Percentiles rank a stretch among this genome's conserved stretches.
These are phyloP conservation scores for Rosalia funebris DNA, from an alignment of 2,888 invertebrate genomes.

Conservation along the genomic window DNA sequence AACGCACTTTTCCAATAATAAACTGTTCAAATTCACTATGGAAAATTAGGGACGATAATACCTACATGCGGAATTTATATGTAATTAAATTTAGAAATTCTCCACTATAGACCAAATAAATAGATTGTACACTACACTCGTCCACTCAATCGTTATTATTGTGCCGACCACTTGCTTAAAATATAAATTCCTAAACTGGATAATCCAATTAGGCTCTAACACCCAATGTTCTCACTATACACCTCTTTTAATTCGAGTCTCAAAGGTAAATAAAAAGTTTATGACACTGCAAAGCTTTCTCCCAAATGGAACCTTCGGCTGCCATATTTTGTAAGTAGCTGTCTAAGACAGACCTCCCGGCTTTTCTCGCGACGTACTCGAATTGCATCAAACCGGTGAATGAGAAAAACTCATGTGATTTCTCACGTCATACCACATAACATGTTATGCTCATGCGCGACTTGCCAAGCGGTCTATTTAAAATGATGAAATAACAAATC, in stretches of 20 bases:
- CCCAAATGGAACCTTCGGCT: conserved; percentile 49
- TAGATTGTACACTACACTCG: conserved; percentile 35
- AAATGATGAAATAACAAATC: no score
- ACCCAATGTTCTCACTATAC: conserved; percentile 16
- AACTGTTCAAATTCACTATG: conserved; percentile 5
- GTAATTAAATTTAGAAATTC: conserved; percentile 48
- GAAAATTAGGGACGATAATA: conserved; percentile 27
- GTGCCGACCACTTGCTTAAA: neutral
- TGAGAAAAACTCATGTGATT: conserved; percentile 14
- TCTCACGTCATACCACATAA: conserved; percentile 8
- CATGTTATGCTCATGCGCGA: conserved; percentile 2
- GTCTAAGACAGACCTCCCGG: conserved; percentile 35
- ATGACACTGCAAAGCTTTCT: conserved; percentile 57
- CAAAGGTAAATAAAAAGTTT: conserved; percentile 56
- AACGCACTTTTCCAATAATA: conserved; percentile 11
- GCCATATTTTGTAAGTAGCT: conserved; percentile 48
- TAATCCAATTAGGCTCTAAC: neutral
- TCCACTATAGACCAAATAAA: conserved; percentile 40
- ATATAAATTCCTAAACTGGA: conserved; percentile 2
- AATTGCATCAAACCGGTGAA: neutral
- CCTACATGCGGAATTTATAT: conserved; percentile 34
- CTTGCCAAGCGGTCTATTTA: no score
- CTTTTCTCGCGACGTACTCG: neutral
- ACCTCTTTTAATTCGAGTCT: conserved; percentile 48
- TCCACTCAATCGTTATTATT: conserved; percentile 8